Percentiles rank a stretch among this genome's conserved stretches.
Conservation (phyloP, 2,797 vertebrate genomes). For the Melanotaenia parkinsoni region DNA sequence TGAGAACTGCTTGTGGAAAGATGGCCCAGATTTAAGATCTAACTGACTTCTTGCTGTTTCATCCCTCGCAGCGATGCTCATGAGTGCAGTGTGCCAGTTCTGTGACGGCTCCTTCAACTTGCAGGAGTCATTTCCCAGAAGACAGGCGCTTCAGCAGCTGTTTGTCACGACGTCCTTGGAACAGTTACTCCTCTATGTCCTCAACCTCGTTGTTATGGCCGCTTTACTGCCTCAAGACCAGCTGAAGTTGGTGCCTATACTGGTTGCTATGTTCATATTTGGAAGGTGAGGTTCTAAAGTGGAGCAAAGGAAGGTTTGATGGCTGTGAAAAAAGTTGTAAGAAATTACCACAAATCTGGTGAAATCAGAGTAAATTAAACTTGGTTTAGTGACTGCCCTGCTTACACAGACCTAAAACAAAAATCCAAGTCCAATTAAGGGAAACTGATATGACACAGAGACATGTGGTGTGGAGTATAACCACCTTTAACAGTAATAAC, state of each 20-base stretch:
- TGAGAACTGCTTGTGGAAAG: slow-evolving; percentile 46
- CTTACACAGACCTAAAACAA: neutral
- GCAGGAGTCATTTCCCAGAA: slow-evolving; percentile 53
- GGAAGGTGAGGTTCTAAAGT: slow-evolving; percentile 76
- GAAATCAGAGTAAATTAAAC: neutral
- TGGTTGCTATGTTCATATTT: slow-evolving; percentile 76
- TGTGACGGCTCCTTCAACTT: slow-evolving; percentile 73
- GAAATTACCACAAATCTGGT: neutral
- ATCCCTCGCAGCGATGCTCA: slow-evolving; percentile 74
- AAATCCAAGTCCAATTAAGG: neutral
- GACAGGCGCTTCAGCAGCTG: slow-evolving; percentile 68
- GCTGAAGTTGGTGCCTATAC: slow-evolving; percentile 79
- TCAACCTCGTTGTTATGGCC: slow-evolving; percentile 80
- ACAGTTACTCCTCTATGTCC: slow-evolving; percentile 77
- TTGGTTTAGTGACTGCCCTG: neutral
- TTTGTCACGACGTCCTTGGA: slow-evolving; percentile 77
- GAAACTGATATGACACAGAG: neutral
- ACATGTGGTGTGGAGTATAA: too few species aligned
- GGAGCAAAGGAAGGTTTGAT: neutral
- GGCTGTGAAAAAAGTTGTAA: too few species aligned
- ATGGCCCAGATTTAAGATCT: slow-evolving; percentile 47
- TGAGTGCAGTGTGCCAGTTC: slow-evolving; percentile 72
- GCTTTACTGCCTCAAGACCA: slow-evolving; percentile 77
- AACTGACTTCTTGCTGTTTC: slow-evolving; percentile 52
- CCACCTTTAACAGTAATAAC: too few species aligned